phyloP scores from a whole-genome alignment of 23 tunicate genomes.

The Oikopleura dioica region DNA sequence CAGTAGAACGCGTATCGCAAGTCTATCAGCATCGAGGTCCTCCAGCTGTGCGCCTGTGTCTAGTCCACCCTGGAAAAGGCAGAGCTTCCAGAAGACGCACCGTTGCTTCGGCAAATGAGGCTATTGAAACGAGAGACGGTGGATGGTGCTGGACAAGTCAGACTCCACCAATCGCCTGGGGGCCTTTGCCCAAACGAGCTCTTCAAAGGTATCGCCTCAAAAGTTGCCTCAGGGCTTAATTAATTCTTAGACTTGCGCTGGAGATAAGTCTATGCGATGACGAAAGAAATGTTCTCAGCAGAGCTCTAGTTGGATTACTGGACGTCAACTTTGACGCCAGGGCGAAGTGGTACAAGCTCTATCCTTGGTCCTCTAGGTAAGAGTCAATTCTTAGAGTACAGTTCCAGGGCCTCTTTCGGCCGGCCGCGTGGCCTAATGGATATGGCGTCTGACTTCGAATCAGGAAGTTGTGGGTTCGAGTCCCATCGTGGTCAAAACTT shows the following conservation, averaged over 20 bases:
- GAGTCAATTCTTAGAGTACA: background rate
- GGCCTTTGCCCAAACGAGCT: conserved; percentile 2
- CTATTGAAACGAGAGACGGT: conserved; percentile 6
- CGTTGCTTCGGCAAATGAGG: background rate
- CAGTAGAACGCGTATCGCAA: background rate
- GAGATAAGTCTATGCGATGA: conserved; percentile 8
- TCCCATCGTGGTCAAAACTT: too few species aligned
- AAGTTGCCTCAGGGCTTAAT: background rate
- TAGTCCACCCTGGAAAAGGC: conserved; percentile 5
- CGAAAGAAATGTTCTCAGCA: background rate
- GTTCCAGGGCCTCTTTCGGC: background rate
- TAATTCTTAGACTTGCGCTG: background rate
- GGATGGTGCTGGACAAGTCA: conserved; percentile 10
- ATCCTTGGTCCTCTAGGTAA: conserved; percentile 13
- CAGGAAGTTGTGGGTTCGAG: too few species aligned
- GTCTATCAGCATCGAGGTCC: background rate
- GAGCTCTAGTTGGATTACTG: conserved; percentile 1
- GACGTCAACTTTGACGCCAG: background rate
- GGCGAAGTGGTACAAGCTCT: background rate
- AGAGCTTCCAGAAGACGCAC: background rate
- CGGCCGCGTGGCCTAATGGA: too few species aligned
- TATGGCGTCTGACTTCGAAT: too few species aligned
- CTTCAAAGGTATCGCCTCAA: background rate
- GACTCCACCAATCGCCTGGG: background rate
- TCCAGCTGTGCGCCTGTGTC: background rate